Base-by-base conservation (phyloP, 2,888 invertebrate genomes). In the Cylindroiulus punctatus region DNA sequence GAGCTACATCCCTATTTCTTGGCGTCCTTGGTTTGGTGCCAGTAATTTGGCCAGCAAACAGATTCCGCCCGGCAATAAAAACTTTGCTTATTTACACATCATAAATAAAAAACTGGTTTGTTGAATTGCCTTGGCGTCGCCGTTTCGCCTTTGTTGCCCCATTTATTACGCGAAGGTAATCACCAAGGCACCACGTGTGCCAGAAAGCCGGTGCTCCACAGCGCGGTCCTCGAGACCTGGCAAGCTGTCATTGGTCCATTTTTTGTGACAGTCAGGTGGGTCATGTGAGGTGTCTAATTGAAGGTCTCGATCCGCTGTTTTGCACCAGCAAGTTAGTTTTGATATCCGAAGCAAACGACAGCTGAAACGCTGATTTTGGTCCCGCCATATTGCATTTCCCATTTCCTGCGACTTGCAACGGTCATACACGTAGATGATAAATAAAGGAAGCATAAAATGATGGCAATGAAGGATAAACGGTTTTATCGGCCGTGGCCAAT, bases 41-140 rank as follows among this genome's bases (percentile, higher is more conserved):
- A 65, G 10, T 26, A 65, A 65, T 65, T 65, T 65, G 65, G 10
- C 26, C 65, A 12, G 65, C 26, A 65, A 65, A 65, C 65, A 65
- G 65, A 65, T 65, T 65, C 65, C 65, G 26, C 65, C 65, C 65
- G n/a, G 65, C 65, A 65, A 65, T 65, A 65, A 65, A 65, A 65
- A 22, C 57, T 8, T 10, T 10, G 26, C 65, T 0, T 65, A 65
- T 26, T 65, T 65, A 65, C 65, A 65, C 26, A n/a, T 26, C 65
- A 65, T 65, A 65, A 65, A 65, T 26, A 65, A 65, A 57, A 22
- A 47, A 47, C 47, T n/a, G 22, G 57, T n/a, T 22, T 57, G n/a
- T 57, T 57, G n/a, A 22, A 57, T 57, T 57, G 57, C 57, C 7
- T 19, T 22, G 57, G 57, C 19, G n/a, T 44, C 57, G 8, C n/a